Evolutionary conservation across 2,888 invertebrate species (phyloP).

Genomic region (Zygothrica quintamaculata): DNA sequence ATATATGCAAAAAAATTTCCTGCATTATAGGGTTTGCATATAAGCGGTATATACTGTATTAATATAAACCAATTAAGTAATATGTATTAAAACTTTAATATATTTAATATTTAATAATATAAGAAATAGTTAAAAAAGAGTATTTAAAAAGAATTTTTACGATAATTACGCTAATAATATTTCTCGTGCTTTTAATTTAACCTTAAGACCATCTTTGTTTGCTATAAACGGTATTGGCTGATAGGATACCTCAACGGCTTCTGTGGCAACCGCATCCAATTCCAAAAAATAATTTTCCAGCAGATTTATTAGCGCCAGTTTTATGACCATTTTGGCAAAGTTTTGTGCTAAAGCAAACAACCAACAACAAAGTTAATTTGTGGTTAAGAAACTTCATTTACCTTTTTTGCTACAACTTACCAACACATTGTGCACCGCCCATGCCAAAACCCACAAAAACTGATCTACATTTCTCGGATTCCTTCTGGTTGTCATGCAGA

Average conservation of each 20-base stretch:
- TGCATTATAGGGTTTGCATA: too few species aligned
- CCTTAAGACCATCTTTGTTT: constrained; percentile 69
- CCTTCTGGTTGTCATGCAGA: constrained; percentile 62
- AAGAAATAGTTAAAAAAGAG: too few species aligned
- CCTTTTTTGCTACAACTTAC: constrained; percentile 65
- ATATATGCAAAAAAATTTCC: too few species aligned
- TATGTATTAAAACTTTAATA: too few species aligned
- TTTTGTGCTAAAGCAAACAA: constrained; percentile 72
- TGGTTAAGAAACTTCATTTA: background rate
- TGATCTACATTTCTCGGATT: constrained; percentile 16
- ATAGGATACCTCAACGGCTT: constrained; percentile 64
- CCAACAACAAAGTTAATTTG: background rate
- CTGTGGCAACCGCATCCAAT: constrained; percentile 39
- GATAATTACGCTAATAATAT: constrained; percentile 50
- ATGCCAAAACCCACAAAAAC: constrained; percentile 83
- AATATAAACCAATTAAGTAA: too few species aligned
- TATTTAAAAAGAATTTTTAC: constrained; percentile 41
- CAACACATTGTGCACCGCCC: constrained; percentile 83
- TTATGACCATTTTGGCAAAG: constrained; percentile 81
- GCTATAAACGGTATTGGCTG: constrained; percentile 64
- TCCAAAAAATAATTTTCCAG: constrained; percentile 77
- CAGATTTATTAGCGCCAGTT: constrained; percentile 79
- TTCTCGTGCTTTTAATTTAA: constrained; percentile 63
- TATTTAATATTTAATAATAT: too few species aligned
- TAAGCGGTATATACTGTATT: too few species aligned